A percentile compares a stretch with the other conserved stretches of the same genome.
phyloP scores from a whole-genome alignment of 2,113 vertebrate genomes.

The Paratilapia polleni region DNA sequence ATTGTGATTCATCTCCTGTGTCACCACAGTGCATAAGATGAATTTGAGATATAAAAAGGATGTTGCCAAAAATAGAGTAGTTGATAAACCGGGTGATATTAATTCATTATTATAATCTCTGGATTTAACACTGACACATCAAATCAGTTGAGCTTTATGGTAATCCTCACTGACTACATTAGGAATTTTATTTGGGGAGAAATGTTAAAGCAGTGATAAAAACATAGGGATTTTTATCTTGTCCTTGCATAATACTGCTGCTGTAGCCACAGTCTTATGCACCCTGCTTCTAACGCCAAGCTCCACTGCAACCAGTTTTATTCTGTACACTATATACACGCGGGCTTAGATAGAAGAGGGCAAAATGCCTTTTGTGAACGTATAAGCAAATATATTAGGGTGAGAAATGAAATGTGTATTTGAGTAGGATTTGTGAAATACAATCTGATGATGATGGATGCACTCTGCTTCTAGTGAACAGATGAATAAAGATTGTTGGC shows the following conservation, averaged over 20 bases:
- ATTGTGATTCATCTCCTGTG: neutral
- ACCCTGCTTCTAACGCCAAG: conserved; percentile 21
- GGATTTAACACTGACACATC: neutral
- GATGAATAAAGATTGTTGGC: conserved; percentile 66
- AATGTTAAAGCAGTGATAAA: conserved; percentile 19
- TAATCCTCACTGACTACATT: neutral
- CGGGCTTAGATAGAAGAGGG: conserved; percentile 15
- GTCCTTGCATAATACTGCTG: conserved; percentile 31
- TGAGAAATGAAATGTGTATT: conserved; percentile 52
- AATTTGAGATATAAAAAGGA: neutral
- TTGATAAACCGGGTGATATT: neutral
- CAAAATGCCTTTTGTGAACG: conserved; percentile 3
- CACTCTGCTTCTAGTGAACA: conserved; percentile 32
- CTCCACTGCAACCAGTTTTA: conserved; percentile 33
- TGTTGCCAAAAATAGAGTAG: neutral
- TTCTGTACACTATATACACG: neutral
- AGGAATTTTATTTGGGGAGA: neutral
- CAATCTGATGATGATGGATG: conserved; percentile 55
- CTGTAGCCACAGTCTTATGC: conserved; percentile 26
- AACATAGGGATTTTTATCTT: conserved; percentile 25
- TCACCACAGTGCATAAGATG: neutral
- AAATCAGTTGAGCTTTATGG: neutral
- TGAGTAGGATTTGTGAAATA: conserved; percentile 46
- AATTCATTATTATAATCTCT: neutral
- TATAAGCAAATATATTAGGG: neutral